Evolutionary conservation across 2,888 invertebrate genomes (phyloP), one percentile per base, ranked within the genome.

Genomic region (Subacronicta megacephala): DNA sequence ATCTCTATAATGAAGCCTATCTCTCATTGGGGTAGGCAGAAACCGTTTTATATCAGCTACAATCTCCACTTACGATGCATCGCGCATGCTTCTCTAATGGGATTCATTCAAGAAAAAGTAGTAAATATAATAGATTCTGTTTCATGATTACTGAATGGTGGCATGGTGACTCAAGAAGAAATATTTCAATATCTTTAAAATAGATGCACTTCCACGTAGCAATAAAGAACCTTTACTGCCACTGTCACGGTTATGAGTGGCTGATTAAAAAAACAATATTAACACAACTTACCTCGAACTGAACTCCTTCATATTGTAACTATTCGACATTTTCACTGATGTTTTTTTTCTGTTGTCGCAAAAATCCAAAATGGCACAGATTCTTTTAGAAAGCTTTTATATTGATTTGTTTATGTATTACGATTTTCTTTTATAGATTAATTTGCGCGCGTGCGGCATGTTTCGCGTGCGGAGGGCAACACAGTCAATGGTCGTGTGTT

Each of bases 241-340:
- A 10, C 18, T 26, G 35, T 33, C 35, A 44, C 1, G 35, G 38
- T 9, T 9, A 2, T 41, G 31, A 23, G n/a, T 2, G n/a, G 12
- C n/a, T 4, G n/a, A 31, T 47, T 33, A 15, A 15, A 46, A 20
- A 13, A 13, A 37, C 44, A 50, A 43, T 41, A n/a, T 17, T 73
- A 59, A 36, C 3, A 20, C 53, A 74, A 92, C 93, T 93, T 82
- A 94, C 93, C 92, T 94, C 10, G 93, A 94, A 76, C 93, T 93
- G 65, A 92, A 94, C 52, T 93, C 91, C 84, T 92, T 94, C 93
- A 94, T 92, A 46, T 87, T 92, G 72, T 90, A 93, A 77, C 82
- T 90, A 72, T 93, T 86, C 49, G 92, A 70, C 93, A 93, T 93
- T 72, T 74, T 85, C 80, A 84, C 83, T 78, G 73, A 44, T 69